Evolutionary conservation across 2,888 invertebrate genomes (phyloP), one percentile per base, ranked within the genome.

Genomic region (Melipona bicolor): DNA sequence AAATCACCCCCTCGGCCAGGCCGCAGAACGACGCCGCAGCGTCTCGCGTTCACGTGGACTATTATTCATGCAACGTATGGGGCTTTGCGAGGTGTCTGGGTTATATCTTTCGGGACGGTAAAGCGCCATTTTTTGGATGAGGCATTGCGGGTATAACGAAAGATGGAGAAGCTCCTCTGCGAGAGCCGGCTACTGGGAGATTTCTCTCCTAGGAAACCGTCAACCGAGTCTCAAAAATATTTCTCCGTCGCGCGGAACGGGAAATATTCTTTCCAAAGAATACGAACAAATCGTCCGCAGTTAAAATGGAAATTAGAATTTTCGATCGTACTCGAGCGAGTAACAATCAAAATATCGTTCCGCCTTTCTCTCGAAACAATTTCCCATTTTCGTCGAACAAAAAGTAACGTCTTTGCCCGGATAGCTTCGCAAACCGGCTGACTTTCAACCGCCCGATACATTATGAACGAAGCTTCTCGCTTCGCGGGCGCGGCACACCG

Each of bases 51-150:
- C 71, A 59, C 70, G 50, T 71, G 32, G 89, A 91, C 92, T 92
- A 93, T 92, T 93, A 91, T 92, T 93, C 93, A 92, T 92, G 87
- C 77, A 86, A 90, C 86, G 91, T 82, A 79, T 87, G 90, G 89
- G 90, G 90, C 91, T 91, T 91, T 90, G 89, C 90, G 86, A 90
- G 87, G 90, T 92, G 88, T 90, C 91, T 90, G 91, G 84, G 88
- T 90, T 92, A 91, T 90, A 92, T 92, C 91, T 88, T 88, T 74
- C 43, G 78, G 83, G 81, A 69, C 64, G 74, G 69, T 62, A 76
- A 69, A 54, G 77, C 78, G 77, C 83, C 83, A 71, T 70, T 81
- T 87, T 84, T 85, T 78, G 72, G 81, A 90, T 89, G 89, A 90
- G 88, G 84, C 89, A 91, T 91, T 86, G 87, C 86, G 80, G 85